Evolutionary conservation across 2,797 vertebrate genomes (phyloP).

Genomic region (Falco naumanni): DNA sequence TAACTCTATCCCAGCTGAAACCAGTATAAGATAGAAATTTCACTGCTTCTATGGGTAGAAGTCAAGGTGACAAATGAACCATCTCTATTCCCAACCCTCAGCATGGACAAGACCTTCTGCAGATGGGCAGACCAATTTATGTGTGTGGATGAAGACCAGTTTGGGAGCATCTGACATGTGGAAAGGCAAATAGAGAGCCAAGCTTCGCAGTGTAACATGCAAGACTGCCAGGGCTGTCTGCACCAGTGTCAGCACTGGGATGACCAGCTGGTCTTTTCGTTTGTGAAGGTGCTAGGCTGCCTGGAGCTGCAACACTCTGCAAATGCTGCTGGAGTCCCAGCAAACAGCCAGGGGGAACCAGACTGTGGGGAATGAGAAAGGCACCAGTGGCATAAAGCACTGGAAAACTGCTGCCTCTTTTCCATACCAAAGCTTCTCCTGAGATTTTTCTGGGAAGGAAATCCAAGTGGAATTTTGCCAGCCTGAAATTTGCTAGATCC

Average conservation of each 20-base stretch:
- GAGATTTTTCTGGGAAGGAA: not conserved
- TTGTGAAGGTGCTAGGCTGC: not conserved
- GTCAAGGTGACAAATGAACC: not conserved
- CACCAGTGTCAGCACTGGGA: not conserved
- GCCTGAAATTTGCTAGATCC: not conserved
- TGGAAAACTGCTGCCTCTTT: not conserved
- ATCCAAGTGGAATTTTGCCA: not conserved
- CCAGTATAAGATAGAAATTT: not conserved
- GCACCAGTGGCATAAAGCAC: no score
- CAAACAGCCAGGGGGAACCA: not conserved
- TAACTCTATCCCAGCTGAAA: no score
- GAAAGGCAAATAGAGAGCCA: not conserved
- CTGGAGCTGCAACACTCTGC: not conserved
- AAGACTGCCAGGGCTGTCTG: not conserved
- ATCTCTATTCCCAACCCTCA: not conserved
- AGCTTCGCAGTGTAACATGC: not conserved
- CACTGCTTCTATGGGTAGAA: not conserved
- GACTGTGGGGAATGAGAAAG: fast-evolving
- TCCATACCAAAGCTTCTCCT: no score
- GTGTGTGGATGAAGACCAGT: fast-evolving
- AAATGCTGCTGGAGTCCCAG: not conserved
- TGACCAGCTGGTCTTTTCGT: not conserved
- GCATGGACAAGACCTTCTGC: not conserved
- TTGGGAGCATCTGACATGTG: not conserved
- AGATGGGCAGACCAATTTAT: not conserved